Percentiles rank a stretch among this genome's conserved stretches.
Conservation (phyloP, 1,140 invertebrate species). For the Drosophila sp. region DNA sequence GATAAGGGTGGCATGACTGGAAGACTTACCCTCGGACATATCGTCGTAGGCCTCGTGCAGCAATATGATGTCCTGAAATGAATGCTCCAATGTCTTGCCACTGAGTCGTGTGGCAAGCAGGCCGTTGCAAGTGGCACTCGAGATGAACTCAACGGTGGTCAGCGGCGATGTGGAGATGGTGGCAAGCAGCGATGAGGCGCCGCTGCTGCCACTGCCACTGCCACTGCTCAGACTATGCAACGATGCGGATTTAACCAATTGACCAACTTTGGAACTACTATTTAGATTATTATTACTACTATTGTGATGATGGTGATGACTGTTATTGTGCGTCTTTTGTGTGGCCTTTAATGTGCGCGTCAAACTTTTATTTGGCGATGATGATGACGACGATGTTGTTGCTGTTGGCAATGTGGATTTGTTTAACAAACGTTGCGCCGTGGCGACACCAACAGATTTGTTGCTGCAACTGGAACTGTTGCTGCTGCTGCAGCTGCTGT, state of each 20-base stretch:
- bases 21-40: constrained; percentile 87
- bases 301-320: not conserved
- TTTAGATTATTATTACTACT: constrained; percentile 19
- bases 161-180: constrained; percentile 79
- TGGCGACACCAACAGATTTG: constrained; percentile 48
- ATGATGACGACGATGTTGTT: constrained; percentile 60
- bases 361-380: constrained; percentile 66
- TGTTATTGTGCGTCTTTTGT: constrained; percentile 59
- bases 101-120: constrained; percentile 74
- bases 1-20: too few relatives aligned
- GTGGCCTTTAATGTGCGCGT: constrained; percentile 67
- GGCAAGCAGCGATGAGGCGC: constrained; percentile 77
- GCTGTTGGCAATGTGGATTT: constrained; percentile 60
- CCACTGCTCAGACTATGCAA: constrained; percentile 71
- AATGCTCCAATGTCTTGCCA: constrained; percentile 75
- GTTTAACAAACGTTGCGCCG: constrained; percentile 65
- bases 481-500: constrained; percentile 71
- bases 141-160: constrained; percentile 79
- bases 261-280: constrained; percentile 64
- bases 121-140: constrained; percentile 74
- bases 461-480: constrained; percentile 46
- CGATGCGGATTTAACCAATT: constrained; percentile 76
- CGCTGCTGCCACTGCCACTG: constrained; percentile 47
- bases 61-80: constrained; percentile 81
- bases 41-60: constrained; percentile 84